Percentiles rank a stretch among this genome's conserved stretches.
These are phyloP conservation scores for Phocoena sinus DNA, from an alignment of 2,113 vertebrate species.

Conservation along the genomic window DNA sequence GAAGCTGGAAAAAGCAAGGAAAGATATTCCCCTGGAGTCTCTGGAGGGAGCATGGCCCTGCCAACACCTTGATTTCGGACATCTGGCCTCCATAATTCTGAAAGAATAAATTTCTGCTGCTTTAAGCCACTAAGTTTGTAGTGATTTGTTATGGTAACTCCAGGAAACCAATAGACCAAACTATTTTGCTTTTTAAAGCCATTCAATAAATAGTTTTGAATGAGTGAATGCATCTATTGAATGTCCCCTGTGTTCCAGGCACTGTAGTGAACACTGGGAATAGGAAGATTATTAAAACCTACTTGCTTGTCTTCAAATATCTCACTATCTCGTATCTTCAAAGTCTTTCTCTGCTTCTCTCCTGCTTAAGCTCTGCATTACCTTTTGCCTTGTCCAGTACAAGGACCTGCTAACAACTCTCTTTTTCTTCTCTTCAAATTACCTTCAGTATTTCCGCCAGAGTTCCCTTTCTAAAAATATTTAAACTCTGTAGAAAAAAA, in stretches of 20 bases:
- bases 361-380: not conserved
- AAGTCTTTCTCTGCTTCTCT: not conserved
- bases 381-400: not conserved
- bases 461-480: not conserved
- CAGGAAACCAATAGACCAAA: not conserved
- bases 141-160: not conserved
- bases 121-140: not conserved
- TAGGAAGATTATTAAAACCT: not conserved
- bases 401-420: not conserved
- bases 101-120: not conserved
- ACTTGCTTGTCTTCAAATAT: not conserved
- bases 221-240: not conserved
- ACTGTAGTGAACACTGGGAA: not conserved
- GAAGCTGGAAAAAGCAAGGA: not conserved
- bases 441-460: not conserved
- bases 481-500: not conserved
- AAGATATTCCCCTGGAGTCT: not conserved
- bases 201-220: not conserved
- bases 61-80: not conserved
- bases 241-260: not conserved
- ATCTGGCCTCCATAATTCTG: not conserved
- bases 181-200: not conserved
- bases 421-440: not conserved
- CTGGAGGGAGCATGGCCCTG: not conserved
- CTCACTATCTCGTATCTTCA: not conserved